Percentiles rank a stretch among this genome's conserved stretches.
These are phyloP conservation scores for Dryocosmus kuriphilus DNA, from an alignment of 2,888 invertebrate species.

Conservation along the genomic window DNA sequence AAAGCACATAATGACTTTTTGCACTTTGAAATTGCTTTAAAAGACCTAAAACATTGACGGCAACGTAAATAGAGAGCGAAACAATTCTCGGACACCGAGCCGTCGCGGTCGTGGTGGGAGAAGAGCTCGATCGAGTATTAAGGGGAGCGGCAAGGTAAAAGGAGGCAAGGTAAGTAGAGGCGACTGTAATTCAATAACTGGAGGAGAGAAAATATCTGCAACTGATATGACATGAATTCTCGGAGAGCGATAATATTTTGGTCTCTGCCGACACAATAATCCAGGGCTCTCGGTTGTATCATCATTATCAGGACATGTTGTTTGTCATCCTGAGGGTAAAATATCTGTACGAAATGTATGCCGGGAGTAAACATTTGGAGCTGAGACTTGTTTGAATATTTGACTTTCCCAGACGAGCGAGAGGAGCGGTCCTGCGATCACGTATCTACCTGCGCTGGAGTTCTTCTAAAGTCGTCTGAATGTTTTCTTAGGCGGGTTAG, in stretches of 20 bases:
- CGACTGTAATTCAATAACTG: not conserved
- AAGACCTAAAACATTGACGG: too few relatives aligned
- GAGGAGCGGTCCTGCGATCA: constrained; percentile 60
- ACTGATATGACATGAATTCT: constrained; percentile 25
- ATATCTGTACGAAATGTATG: constrained; percentile 71
- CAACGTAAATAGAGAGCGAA: too few relatives aligned
- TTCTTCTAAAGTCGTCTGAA: constrained; percentile 70
- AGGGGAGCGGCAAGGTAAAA: too few relatives aligned
- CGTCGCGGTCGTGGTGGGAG: too few relatives aligned
- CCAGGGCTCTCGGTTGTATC: constrained; percentile 28
- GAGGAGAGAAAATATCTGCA: constrained; percentile 11
- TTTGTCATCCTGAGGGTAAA: constrained; percentile 68
- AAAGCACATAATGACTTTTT: too few relatives aligned
- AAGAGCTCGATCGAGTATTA: too few relatives aligned
- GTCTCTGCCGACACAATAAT: constrained; percentile 29
- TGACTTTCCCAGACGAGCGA: constrained; percentile 76
- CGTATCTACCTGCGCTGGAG: constrained; percentile 69
- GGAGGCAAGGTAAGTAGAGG: too few relatives aligned
- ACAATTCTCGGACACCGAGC: too few relatives aligned
- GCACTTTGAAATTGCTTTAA: too few relatives aligned
- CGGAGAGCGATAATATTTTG: constrained; percentile 22
- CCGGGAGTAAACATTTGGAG: constrained; percentile 73
- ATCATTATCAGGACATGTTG: constrained; percentile 76
- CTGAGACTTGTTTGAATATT: constrained; percentile 73
- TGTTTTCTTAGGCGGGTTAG: constrained; percentile 75